These are phyloP conservation scores for Peromyscus leucopus DNA, from an alignment of 2,113 vertebrate species.

Conservation along the genomic window DNA sequence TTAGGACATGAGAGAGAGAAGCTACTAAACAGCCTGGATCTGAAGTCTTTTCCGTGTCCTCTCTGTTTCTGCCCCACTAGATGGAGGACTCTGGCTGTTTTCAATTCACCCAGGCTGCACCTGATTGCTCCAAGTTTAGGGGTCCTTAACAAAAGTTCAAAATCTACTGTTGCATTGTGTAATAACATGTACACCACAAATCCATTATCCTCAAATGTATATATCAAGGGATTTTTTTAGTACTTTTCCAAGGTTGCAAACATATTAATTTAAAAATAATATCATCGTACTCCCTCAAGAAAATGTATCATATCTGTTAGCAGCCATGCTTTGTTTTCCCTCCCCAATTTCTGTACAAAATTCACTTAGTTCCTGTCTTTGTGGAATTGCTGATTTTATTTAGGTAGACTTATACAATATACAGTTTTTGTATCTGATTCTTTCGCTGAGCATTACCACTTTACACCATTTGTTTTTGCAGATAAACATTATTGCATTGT, in stretches of 20 bases:
- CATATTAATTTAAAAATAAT: background rate
- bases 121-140: background rate
- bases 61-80: background rate
- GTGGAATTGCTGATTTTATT: too few species aligned
- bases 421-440: background rate
- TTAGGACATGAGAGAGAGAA: background rate
- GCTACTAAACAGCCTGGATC: background rate
- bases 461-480: background rate
- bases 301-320: background rate
- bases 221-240: background rate
- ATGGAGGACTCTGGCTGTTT: background rate
- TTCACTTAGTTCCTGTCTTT: background rate
- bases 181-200: background rate
- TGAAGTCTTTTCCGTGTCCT: background rate
- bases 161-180: background rate
- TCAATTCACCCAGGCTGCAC: background rate
- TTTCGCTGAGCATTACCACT: background rate
- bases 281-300: background rate
- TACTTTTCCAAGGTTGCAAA: background rate
- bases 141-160: background rate
- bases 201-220: background rate
- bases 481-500: background rate
- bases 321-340: background rate
- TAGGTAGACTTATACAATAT: background rate
- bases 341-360: background rate